Evolutionary conservation across 2,888 invertebrate genomes (phyloP).

Genomic region (Metopia argyrocephala): DNA sequence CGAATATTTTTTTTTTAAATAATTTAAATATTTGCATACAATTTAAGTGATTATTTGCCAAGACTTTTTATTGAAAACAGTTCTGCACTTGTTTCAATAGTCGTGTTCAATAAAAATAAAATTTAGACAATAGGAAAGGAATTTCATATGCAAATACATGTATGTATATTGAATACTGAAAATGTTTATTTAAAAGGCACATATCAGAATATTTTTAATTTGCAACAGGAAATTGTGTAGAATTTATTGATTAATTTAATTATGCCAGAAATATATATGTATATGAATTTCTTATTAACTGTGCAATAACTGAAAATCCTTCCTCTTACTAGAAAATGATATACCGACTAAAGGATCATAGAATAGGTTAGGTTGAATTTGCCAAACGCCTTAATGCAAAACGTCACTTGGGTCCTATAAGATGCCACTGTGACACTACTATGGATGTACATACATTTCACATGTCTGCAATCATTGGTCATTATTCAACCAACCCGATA

Average conservation of each 20-base stretch:
- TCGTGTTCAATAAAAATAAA: neutral
- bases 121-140: conserved; percentile 1
- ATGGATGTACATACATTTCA: too few species aligned
- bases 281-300: too few species aligned
- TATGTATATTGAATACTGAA: too few species aligned
- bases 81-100: conserved; percentile 7
- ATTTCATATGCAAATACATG: conserved; percentile 9
- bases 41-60: conserved; percentile 9
- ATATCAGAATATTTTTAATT: neutral
- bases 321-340: too few species aligned
- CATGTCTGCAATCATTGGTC: too few species aligned
- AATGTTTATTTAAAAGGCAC: neutral
- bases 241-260: neutral
- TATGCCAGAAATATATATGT: neutral
- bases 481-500: too few species aligned
- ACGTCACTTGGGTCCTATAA: too few species aligned
- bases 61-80: neutral
- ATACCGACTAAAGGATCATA: too few species aligned
- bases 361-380: too few species aligned
- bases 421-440: too few species aligned
- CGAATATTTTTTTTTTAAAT: conserved; percentile 10
- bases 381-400: too few species aligned
- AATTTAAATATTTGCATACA: neutral
- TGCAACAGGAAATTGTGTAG: neutral
- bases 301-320: too few species aligned